Evolutionary conservation across 2,113 vertebrate species (phyloP).

Genomic region (Phaethon lepturus): DNA sequence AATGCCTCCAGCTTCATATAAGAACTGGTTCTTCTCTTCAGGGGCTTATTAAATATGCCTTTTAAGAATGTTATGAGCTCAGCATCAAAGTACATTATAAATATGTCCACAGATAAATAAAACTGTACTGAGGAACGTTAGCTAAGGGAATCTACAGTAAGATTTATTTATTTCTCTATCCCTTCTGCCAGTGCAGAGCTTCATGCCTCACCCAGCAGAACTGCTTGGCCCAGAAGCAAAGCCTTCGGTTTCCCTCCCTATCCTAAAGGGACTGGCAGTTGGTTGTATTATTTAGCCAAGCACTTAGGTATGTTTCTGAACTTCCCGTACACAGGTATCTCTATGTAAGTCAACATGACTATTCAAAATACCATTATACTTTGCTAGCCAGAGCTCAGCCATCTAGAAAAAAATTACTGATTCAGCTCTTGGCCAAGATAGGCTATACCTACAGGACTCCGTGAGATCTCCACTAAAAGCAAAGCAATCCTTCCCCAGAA

Average conservation of each 20-base stretch:
- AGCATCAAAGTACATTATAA: constrained; percentile 9
- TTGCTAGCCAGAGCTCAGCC: neutral
- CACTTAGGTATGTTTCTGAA: neutral
- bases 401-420: neutral
- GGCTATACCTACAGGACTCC: neutral
- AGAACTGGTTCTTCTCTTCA: neutral
- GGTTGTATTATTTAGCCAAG: neutral
- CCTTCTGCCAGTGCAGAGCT: neutral
- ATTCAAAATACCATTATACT: neutral
- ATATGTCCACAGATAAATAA: constrained; percentile 14
- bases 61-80: constrained; percentile 18
- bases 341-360: neutral
- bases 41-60: neutral
- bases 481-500: neutral
- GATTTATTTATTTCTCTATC: neutral
- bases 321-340: neutral
- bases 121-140: neutral
- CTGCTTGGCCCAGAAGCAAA: neutral
- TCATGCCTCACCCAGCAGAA: neutral
- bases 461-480: neutral
- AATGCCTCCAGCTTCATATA: neutral
- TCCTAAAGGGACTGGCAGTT: neutral
- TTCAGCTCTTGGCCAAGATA: neutral
- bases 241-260: neutral
- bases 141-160: neutral